phyloP scores from a whole-genome alignment of 2,797 vertebrate species.

The Manis crassicaudata region DNA sequence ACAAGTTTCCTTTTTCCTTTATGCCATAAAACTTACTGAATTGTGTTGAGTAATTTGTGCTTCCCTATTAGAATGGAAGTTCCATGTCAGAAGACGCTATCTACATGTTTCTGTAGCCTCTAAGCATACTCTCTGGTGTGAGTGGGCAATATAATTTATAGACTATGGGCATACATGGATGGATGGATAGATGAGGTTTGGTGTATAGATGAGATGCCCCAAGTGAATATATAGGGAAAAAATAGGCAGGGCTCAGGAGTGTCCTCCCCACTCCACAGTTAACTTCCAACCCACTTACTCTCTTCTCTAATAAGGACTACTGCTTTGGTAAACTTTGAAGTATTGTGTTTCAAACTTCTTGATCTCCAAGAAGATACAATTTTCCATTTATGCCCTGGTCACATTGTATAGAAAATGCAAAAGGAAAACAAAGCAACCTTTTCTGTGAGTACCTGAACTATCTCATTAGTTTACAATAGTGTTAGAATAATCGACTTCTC shows the following conservation, averaged over 20 bases:
- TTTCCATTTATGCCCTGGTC: not conserved
- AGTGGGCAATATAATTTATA: not conserved
- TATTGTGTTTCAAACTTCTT: slow-evolving; percentile 27
- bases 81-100: not conserved
- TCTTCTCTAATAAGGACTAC: not conserved
- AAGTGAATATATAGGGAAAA: not conserved
- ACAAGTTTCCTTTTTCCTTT: not conserved
- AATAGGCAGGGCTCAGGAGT: fast-evolving
- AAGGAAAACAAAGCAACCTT: not conserved
- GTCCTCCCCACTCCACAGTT: not conserved
- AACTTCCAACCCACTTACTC: not conserved
- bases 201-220: not conserved
- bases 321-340: slow-evolving; percentile 3
- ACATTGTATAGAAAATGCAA: not conserved
- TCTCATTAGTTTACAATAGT: slow-evolving; percentile 1
- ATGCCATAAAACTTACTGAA: not conserved
- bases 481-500: slow-evolving; percentile 56
- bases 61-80: not conserved
- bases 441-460: slow-evolving; percentile 19
- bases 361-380: not conserved
- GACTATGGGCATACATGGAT: not conserved
- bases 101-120: not conserved
- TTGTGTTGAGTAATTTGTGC: not conserved
- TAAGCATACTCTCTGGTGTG: not conserved
- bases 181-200: not conserved